A percentile compares a stretch with the other conserved stretches of the same genome.
Evolutionary conservation across 2,113 vertebrate genomes (phyloP).

Genomic region (Capricornis sumatraensis): DNA sequence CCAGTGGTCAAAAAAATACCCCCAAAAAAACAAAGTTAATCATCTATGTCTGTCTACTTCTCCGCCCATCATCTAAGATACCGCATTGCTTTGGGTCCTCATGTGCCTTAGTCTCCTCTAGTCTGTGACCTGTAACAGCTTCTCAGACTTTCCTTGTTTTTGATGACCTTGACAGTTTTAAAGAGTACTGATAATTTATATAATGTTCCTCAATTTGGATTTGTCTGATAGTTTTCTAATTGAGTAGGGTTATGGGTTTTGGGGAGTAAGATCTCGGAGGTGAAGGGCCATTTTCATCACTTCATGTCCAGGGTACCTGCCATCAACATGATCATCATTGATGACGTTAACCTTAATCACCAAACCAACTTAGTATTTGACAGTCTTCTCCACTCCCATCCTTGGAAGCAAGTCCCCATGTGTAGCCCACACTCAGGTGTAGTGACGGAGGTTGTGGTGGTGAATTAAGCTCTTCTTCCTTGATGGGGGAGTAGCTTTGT

Average conservation of each 20-base stretch:
- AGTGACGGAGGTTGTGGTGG: neutral
- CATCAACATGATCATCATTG: neutral
- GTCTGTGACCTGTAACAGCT: neutral
- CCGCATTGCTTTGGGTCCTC: neutral
- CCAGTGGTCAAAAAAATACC: neutral
- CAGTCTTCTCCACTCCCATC: neutral
- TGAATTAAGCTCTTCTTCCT: neutral
- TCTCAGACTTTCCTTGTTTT: neutral
- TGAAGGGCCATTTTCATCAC: neutral
- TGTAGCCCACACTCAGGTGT: neutral
- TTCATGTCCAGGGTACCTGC: neutral
- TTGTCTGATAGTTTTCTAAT: neutral
- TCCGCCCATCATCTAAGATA: neutral
- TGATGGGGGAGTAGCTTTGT: neutral
- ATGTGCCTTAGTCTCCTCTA: neutral
- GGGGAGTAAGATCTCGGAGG: neutral
- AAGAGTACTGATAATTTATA: neutral
- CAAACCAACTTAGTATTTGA: neutral
- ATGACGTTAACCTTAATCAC: neutral
- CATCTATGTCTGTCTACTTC: neutral
- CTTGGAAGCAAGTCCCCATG: neutral
- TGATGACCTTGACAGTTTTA: neutral
- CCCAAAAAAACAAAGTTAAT: neutral
- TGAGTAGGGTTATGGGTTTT: neutral
- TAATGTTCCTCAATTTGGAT: neutral